Percentiles rank a stretch among this genome's conserved stretches.
Conservation (phyloP, 1,140 invertebrate genomes). For the Aphelenchoides fujianensis region DNA sequence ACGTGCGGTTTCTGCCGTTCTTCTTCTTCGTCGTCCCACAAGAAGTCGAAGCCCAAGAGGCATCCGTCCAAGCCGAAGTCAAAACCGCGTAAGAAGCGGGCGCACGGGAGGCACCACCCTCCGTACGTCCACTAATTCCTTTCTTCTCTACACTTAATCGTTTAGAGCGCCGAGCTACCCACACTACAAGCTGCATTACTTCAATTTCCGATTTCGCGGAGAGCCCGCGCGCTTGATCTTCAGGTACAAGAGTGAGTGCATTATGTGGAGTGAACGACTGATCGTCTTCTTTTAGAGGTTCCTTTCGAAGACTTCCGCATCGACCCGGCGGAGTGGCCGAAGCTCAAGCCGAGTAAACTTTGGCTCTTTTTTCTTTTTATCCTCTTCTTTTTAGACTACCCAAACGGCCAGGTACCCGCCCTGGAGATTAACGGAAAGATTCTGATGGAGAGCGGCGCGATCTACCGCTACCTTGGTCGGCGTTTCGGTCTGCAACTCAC, state of each 20-base stretch:
- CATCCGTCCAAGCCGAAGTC: not conserved
- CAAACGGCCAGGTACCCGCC: not conserved
- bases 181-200: slow-evolving; percentile 14
- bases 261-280: too few species aligned
- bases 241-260: slow-evolving; percentile 5
- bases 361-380: too few species aligned
- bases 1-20: slow-evolving; percentile 3
- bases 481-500: too few species aligned
- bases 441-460: slow-evolving; percentile 3
- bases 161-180: not conserved
- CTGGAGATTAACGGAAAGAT: slow-evolving; percentile 17
- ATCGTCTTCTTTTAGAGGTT: too few species aligned
- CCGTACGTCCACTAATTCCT: not conserved
- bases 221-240: not conserved
- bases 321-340: not conserved
- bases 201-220: not conserved
- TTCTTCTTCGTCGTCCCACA: too few species aligned
- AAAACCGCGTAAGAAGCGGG: not conserved
- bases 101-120: too few species aligned
- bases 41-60: not conserved
- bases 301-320: not conserved
- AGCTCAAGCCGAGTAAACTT: slow-evolving; percentile 1
- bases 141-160: not conserved
- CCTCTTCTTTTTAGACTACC: not conserved
- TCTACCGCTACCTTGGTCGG: not conserved